These are phyloP conservation scores for Drosophila cracens DNA, from an alignment of 2,888 invertebrate species.

Conservation along the genomic window DNA sequence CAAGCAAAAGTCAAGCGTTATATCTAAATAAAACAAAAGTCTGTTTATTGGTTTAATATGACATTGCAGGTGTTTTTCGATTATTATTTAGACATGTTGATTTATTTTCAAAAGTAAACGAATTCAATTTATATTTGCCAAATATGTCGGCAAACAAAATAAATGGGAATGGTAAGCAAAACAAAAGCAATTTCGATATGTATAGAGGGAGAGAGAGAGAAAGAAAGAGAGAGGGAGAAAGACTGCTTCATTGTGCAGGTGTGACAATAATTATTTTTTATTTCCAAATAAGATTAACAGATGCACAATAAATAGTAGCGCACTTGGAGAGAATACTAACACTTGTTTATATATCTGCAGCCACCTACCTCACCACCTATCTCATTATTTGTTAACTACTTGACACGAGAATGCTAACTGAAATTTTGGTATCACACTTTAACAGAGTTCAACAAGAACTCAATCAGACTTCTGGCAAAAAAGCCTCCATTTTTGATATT, in stretches of 20 bases:
- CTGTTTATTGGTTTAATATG: neutral
- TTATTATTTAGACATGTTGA: neutral
- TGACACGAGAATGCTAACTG: neutral
- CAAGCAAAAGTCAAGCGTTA: neutral
- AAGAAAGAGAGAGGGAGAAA: neutral
- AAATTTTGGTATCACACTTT: neutral
- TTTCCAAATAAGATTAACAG: neutral
- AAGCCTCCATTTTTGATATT: too few relatives aligned
- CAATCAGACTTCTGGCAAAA: neutral
- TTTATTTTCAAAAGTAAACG: neutral
- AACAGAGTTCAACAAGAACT: neutral
- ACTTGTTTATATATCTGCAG: neutral
- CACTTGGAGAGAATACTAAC: neutral
- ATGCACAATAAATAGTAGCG: neutral
- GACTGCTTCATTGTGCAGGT: neutral
- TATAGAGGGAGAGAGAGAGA: neutral
- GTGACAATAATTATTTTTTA: neutral
- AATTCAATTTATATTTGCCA: conserved; percentile 1
- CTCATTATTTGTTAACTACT: neutral
- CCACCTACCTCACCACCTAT: neutral
- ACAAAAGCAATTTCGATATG: neutral
- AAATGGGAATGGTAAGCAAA: neutral
- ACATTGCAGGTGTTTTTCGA: neutral
- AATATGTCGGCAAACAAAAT: neutral
- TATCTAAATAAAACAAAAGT: neutral